phyloP scores from a whole-genome alignment of 2,113 vertebrate species.

The Heterochromis multidens region DNA sequence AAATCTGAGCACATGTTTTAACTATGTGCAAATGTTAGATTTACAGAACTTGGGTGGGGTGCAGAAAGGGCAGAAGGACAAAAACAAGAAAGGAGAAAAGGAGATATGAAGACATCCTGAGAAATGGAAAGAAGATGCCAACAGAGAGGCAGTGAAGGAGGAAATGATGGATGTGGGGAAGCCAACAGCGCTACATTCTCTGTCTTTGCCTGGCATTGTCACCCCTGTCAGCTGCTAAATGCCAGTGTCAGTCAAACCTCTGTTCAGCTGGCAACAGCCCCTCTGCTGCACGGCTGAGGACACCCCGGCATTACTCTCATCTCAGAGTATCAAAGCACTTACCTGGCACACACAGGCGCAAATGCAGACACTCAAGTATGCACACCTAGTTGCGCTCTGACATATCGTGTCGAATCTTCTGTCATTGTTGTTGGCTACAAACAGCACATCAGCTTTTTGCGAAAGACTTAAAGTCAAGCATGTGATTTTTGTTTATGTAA shows the following conservation, averaged over 20 bases:
- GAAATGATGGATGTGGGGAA: conserved; percentile 54
- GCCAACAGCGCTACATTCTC: conserved; percentile 61
- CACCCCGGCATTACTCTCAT: not conserved
- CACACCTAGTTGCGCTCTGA: not conserved
- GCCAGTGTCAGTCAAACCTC: conserved; percentile 70
- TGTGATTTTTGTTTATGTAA: not conserved
- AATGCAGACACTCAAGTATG: not conserved
- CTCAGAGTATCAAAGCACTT: conserved; percentile 29
- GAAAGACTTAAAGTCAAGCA: not conserved
- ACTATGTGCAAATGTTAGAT: not conserved
- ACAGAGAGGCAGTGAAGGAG: conserved; percentile 1
- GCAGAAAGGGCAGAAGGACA: not conserved
- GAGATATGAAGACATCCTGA: not conserved
- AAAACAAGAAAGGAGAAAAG: not conserved
- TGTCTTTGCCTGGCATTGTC: conserved; percentile 64
- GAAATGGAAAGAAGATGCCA: not conserved
- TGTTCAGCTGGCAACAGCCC: conserved; percentile 54
- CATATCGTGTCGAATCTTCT: not conserved
- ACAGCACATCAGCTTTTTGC: not conserved
- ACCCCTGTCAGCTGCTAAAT: conserved; percentile 67
- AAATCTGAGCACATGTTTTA: not conserved
- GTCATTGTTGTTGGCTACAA: not conserved
- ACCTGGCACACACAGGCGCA: conserved; percentile 11
- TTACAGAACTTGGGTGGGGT: not conserved
- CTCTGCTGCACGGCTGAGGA: conserved; percentile 10